phyloP scores from a whole-genome alignment of 2,113 vertebrate species.

The Amblyornis subalaris region DNA sequence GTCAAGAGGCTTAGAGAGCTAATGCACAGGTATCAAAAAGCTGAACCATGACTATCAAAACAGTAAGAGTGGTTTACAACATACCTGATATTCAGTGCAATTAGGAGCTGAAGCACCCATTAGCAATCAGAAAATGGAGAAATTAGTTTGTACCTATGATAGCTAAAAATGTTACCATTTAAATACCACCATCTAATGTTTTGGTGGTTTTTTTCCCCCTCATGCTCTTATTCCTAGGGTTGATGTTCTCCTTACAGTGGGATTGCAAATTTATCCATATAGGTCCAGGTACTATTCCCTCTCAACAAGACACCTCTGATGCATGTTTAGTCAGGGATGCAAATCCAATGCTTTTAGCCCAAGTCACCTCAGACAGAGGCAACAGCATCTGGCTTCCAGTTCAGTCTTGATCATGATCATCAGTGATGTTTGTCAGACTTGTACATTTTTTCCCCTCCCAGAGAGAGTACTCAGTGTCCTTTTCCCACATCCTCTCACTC shows the following conservation, averaged over 20 bases:
- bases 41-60: background rate
- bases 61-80: constrained; percentile 31
- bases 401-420: background rate
- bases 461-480: background rate
- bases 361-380: background rate
- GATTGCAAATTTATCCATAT: background rate
- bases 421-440: background rate
- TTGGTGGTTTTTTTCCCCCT: accelerated
- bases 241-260: background rate
- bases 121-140: constrained; percentile 80
- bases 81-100: constrained; percentile 76
- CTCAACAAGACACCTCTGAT: background rate
- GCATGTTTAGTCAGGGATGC: background rate
- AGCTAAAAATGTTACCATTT: constrained; percentile 55
- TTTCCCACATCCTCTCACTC: background rate
- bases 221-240: background rate
- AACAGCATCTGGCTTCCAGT: background rate
- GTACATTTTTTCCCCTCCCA: background rate
- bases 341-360: background rate
- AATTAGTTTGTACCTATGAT: constrained; percentile 73
- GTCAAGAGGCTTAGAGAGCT: background rate
- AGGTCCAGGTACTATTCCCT: background rate
- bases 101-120: constrained; percentile 82
- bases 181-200: background rate
- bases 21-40: background rate